Conservation (phyloP, 2,113 vertebrate genomes). For the Isurus oxyrinchus region DNA sequence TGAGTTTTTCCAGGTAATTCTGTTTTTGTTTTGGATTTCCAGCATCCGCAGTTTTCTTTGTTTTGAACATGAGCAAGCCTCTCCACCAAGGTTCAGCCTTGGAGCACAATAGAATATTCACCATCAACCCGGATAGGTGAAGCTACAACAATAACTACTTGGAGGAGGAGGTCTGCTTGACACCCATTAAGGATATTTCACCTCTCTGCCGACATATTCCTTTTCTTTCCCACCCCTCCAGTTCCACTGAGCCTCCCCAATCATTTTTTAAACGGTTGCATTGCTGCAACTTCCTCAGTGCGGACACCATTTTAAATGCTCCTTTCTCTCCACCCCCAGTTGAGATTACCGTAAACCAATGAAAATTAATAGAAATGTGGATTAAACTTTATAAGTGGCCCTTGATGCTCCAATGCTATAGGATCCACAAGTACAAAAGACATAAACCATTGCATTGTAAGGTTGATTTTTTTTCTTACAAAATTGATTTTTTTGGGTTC, state of each 20-base stretch:
- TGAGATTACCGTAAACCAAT: neutral
- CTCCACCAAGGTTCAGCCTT: neutral
- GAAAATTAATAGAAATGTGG: neutral
- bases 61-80: neutral
- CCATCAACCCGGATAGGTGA: neutral
- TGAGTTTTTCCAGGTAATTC: too few species aligned
- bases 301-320: neutral
- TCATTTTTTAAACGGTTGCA: neutral
- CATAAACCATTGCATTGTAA: neutral
- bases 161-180: neutral
- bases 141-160: neutral
- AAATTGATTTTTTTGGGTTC: neutral
- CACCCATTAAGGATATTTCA: neutral
- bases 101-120: neutral
- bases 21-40: too few species aligned
- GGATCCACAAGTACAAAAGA: neutral
- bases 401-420: neutral
- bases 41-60: too few species aligned
- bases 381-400: neutral
- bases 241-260: neutral
- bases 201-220: neutral
- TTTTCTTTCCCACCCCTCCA: neutral
- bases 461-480: neutral
- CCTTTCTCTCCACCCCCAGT: neutral
- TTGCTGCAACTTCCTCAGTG: neutral